phyloP scores from a whole-genome alignment of 2,888 invertebrate genomes.

The Drosophila ustulata region DNA sequence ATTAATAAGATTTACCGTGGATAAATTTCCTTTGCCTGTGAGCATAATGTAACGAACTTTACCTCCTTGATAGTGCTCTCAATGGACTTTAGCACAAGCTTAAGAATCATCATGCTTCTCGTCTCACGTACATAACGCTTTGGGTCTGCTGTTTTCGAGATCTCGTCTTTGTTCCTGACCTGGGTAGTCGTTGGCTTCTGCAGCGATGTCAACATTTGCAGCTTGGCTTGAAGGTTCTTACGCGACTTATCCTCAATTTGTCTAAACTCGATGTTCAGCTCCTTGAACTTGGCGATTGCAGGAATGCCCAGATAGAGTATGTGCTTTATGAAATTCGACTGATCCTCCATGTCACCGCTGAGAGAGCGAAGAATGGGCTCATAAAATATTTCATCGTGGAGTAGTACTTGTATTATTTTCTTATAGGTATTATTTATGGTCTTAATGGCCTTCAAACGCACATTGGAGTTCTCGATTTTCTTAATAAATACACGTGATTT shows the following conservation, averaged over 20 bases:
- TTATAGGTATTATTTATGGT: conserved; percentile 82
- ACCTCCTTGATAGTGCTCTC: conserved; percentile 82
- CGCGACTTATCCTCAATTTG: conserved; percentile 78
- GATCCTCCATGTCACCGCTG: conserved; percentile 83
- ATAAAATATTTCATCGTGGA: conserved; percentile 83
- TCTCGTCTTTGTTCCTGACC: conserved; percentile 29
- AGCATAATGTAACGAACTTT: conserved; percentile 82
- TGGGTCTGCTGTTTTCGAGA: conserved; percentile 42
- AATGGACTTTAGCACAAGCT: conserved; percentile 77
- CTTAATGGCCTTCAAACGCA: conserved; percentile 82
- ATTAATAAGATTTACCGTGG: conserved; percentile 72
- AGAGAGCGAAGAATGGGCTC: conserved; percentile 83
- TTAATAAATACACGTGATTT: conserved; percentile 76
- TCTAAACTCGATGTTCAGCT: conserved; percentile 76
- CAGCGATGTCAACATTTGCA: conserved; percentile 69
- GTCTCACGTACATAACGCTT: conserved; percentile 84
- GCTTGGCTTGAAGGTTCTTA: conserved; percentile 71
- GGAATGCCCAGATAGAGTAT: conserved; percentile 83
- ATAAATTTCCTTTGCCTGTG: conserved; percentile 81
- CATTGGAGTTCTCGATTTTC: conserved; percentile 82
- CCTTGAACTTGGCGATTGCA: conserved; percentile 77
- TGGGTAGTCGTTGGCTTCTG: conserved; percentile 41
- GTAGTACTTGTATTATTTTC: conserved; percentile 80
- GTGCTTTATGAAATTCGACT: conserved; percentile 81
- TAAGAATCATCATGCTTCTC: conserved; percentile 81